Evolutionary conservation across 2,797 vertebrate species (phyloP).

Genomic region (Eulemur albifrons): DNA sequence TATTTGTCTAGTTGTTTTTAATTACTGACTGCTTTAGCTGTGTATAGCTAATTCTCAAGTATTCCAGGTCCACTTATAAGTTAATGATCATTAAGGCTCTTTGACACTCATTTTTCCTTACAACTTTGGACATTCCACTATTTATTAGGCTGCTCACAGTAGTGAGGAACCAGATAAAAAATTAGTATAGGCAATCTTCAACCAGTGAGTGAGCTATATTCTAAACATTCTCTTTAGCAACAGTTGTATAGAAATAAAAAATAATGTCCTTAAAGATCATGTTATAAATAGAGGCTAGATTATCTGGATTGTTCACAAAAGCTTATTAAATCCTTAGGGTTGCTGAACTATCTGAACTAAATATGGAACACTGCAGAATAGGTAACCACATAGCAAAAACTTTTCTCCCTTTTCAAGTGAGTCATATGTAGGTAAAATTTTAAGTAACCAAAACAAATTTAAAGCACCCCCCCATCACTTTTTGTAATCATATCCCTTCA

Average conservation of each 20-base stretch:
- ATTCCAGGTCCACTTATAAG: slow-evolving; percentile 1
- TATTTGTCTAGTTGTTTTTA: slow-evolving; percentile 28
- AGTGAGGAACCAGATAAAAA: not conserved
- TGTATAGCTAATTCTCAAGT: slow-evolving; percentile 26
- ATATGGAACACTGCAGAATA: not conserved
- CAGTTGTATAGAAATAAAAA: not conserved
- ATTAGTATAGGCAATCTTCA: not conserved
- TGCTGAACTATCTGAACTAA: not conserved
- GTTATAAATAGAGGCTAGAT: not conserved
- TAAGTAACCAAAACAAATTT: not conserved
- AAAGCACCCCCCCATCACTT: not conserved
- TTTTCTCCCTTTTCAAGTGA: not conserved
- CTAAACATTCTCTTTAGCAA: not conserved
- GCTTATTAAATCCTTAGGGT: not conserved
- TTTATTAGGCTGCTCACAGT: not conserved
- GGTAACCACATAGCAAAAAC: not conserved
- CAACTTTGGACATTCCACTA: not conserved
- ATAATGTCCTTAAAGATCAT: not conserved
- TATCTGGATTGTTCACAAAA: not conserved
- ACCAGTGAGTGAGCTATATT: not conserved
- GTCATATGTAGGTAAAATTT: not conserved
- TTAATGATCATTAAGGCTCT: not conserved
- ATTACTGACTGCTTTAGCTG: slow-evolving; percentile 33
- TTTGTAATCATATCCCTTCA: not conserved
- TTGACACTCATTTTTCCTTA: slow-evolving; percentile 25